Base-by-base conservation (phyloP, 1,140 invertebrate species). In the Drosophila insularis region DNA sequence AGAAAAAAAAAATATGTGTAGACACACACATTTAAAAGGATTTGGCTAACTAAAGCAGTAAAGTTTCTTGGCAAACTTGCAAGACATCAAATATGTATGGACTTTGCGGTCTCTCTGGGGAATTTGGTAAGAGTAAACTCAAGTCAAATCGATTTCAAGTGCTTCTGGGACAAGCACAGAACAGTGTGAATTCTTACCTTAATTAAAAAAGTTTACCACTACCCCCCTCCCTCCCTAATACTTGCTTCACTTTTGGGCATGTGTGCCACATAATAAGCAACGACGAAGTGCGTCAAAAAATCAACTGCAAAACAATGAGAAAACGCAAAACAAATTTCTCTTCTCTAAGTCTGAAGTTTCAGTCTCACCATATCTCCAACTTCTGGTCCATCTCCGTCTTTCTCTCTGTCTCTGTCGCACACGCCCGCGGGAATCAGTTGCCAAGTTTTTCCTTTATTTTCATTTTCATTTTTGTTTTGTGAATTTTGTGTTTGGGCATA, bases 181-280 rank as follows among this genome's bases (percentile, higher is more conserved):
- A 6, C 68, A 65, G 60, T 71, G 81, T 62, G 65, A 86, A 86
- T 86, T 86, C 81, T 68, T 79, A 86, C 81, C 81, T 86, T 86
- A 86, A 86, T 86, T 86, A 86, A 86, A 86, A 86, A 86, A 86
- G 82, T 86, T 86, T 87, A 78, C 74, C 81, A 69, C 78, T 75
- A 78, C 71, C 74, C 64, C 64, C 67, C 35, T 10, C 40, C 61
- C 39, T n/a, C n/a, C 23, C 23, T 23, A 23, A 23, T 23, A 23
- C 23, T 23, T 27, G 27, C 4, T 5, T 27, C 27, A 27, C 27
- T 27, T 27, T 27, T 68, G 37, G 54, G 46, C 62, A 50, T 69
- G 37, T 71, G 70, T 75, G 71, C 78, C 82, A 79, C 78, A 81
- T 81, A 85, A 85, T 85, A 80, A 86, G 78, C 78, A 68, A 32